Evolutionary conservation across 1,140 invertebrate species (phyloP).

Genomic region (Maniola jurtina): DNA sequence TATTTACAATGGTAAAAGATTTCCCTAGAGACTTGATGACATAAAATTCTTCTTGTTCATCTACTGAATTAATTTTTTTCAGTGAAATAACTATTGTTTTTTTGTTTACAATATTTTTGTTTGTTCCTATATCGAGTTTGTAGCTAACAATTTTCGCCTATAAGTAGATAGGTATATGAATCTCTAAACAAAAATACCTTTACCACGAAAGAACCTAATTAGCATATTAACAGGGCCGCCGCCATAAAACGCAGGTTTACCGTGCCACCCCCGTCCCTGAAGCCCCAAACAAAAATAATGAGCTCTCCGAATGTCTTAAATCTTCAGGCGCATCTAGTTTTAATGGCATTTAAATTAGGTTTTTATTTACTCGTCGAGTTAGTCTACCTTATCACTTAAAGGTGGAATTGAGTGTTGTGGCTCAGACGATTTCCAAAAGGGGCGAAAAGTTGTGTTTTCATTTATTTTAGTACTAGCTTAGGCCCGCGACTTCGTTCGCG

Average conservation of each 20-base stretch:
- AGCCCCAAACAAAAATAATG: slow-evolving; percentile 42
- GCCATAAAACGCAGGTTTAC: slow-evolving; percentile 23
- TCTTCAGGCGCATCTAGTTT: slow-evolving; percentile 45
- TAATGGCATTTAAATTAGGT: slow-evolving; percentile 58
- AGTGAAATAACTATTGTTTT: too few relatives aligned
- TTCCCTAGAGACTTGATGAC: too few relatives aligned
- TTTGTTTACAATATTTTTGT: too few relatives aligned
- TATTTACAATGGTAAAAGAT: too few relatives aligned
- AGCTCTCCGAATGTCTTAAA: slow-evolving; percentile 39
- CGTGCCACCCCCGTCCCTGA: background rate
- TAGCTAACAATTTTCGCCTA: too few relatives aligned
- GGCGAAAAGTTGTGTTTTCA: too few relatives aligned
- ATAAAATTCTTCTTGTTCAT: too few relatives aligned
- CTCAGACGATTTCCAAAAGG: background rate
- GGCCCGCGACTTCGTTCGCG: too few relatives aligned
- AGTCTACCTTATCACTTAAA: slow-evolving; percentile 9
- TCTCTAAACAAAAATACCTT: background rate
- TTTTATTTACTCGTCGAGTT: slow-evolving; percentile 44
- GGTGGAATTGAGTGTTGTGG: background rate
- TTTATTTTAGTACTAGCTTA: too few relatives aligned
- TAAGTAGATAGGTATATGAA: too few relatives aligned
- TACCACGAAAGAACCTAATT: slow-evolving; percentile 17
- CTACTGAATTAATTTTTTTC: too few relatives aligned
- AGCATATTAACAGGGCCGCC: slow-evolving; percentile 14
- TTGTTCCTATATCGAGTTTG: too few relatives aligned